These are phyloP conservation scores for Chrysogorgia sp. DNA, from an alignment of 92 coral and sea anemone genomes.

Conservation along the genomic window DNA sequence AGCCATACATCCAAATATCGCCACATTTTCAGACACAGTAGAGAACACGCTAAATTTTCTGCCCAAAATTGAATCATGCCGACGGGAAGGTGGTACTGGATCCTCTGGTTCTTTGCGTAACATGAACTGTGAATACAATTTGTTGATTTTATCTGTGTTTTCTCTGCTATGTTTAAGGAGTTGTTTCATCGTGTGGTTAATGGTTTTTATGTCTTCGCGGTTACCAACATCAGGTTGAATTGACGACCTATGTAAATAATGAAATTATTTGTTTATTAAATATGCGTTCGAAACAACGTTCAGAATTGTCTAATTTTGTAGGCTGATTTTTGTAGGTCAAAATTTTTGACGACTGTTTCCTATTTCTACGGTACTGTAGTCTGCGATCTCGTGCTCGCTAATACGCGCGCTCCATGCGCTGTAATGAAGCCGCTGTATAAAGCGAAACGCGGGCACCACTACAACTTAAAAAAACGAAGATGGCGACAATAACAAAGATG, in stretches of 20 bases:
- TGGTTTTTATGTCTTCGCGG: neutral
- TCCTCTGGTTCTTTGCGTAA: neutral
- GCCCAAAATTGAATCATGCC: neutral
- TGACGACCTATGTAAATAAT: neutral
- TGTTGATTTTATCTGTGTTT: slow-evolving; percentile 16
- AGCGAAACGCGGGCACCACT: too few species aligned
- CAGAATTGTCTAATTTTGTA: neutral
- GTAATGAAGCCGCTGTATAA: too few species aligned
- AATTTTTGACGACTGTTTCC: too few species aligned
- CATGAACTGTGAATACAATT: neutral
- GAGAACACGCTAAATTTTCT: neutral
- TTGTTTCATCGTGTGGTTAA: neutral
- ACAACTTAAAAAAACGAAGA: too few species aligned
- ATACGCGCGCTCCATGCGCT: too few species aligned
- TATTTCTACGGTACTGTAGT: too few species aligned
- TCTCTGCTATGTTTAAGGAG: neutral
- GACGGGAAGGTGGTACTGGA: neutral
- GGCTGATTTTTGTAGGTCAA: neutral
- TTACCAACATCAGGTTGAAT: neutral
- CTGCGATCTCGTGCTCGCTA: too few species aligned
- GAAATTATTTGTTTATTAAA: neutral
- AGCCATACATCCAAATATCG: neutral
- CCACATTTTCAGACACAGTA: neutral
- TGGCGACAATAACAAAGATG: too few species aligned
- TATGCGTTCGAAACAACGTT: too few species aligned